Evolutionary conservation across 2,888 invertebrate genomes (phyloP), one percentile per base, ranked within the genome.

Genomic region (Drosophila melanosoma): DNA sequence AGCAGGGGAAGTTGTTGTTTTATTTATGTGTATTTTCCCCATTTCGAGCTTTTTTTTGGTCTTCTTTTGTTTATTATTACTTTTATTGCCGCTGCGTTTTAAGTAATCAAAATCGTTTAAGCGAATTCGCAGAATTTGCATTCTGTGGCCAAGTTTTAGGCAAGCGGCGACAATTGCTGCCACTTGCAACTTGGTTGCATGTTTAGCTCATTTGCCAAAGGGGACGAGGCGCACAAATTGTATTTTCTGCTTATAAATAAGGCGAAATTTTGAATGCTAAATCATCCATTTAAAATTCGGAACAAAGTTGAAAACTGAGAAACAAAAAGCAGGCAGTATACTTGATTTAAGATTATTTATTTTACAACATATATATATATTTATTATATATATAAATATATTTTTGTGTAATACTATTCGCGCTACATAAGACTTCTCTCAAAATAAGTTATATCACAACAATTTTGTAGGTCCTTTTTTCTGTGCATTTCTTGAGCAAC

Each of bases 41-140:
- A 35, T 53, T 42, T 48, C 32, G 29, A 6, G 29, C 40, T 36
- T n/a, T 38, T 58, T 48, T 36, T 63, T 40, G 48, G 26, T 38
- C 29, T 17, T 51, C 40, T 51, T 42, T 78, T 70, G 56, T 70
- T 78, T 78, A 67, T 78, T 77, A 66, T 77, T 78, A 74, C 70
- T 78, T 68, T 76, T 78, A 75, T 75, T 75, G 62, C 66, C 52
- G 63, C 42, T 72, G 75, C 82, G 66, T 86, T 83, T 87, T 78
- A 66, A 82, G 87, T 80, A 83, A 82, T 87, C 84, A 87, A 84
- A 84, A 84, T 69, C 84, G 87, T 84, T 84, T 84, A 84, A 84
- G 64, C 82, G 82, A 84, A 84, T 87, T 87, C 81, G 68, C 60
- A 56, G 63, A 79, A 87, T 84, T 84, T 87, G 81, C 84, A 87